These are phyloP conservation scores for Ophion slaviceki DNA, from an alignment of 2,888 invertebrate genomes.

Conservation along the genomic window DNA sequence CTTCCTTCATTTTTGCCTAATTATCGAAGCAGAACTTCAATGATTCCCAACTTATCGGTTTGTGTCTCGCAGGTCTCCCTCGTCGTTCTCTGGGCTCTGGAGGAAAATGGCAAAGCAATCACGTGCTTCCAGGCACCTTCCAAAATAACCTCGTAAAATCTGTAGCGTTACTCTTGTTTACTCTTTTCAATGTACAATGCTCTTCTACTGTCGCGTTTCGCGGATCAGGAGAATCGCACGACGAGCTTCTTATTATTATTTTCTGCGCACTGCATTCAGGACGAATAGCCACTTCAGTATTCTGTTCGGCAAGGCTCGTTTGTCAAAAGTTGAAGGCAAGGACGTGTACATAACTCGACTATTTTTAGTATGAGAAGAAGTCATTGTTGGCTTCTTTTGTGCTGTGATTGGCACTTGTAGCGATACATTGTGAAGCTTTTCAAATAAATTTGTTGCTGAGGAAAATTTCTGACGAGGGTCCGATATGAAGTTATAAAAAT, in stretches of 20 bases:
- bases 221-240: slow-evolving; percentile 6
- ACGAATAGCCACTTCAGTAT: neutral
- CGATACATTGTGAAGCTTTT: neutral
- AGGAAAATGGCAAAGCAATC: slow-evolving; percentile 82
- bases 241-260: slow-evolving; percentile 54
- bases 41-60: too few relatives aligned
- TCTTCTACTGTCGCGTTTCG: neutral
- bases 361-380: neutral
- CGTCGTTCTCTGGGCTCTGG: slow-evolving; percentile 88
- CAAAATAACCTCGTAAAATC: slow-evolving; percentile 82
- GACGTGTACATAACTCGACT: neutral
- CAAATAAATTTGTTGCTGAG: neutral
- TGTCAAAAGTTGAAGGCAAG: neutral
- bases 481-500: too few relatives aligned
- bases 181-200: slow-evolving; percentile 5
- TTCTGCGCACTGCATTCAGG: neutral
- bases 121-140: slow-evolving; percentile 89
- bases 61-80: slow-evolving; percentile 83
- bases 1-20: too few relatives aligned
- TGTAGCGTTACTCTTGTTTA: neutral
- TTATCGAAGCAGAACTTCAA: too few relatives aligned
- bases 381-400: neutral
- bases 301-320: slow-evolving; percentile 4
- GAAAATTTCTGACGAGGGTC: neutral
- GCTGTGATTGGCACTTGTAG: neutral